Percentiles rank a stretch among this genome's conserved stretches.
Conservation (phyloP, 2,797 vertebrate genomes). For the Hippoglossus hippoglossus region DNA sequence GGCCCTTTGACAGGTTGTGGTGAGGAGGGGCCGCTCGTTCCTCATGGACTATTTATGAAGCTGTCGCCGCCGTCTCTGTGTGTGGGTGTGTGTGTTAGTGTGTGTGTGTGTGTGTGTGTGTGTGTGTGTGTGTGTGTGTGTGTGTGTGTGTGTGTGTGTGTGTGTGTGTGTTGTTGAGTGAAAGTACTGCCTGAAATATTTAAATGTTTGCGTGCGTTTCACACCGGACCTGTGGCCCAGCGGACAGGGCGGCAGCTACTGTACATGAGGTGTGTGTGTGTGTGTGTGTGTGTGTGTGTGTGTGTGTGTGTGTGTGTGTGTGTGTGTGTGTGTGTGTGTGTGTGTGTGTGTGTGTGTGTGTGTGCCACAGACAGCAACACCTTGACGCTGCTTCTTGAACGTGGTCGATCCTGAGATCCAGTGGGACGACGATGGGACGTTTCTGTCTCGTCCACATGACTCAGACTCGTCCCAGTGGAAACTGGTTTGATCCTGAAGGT, state of each 20-base stretch:
- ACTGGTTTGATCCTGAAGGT: too few species aligned
- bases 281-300: too few species aligned
- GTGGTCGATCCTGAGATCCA: too few species aligned
- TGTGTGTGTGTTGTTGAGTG: slow-evolving; percentile 35
- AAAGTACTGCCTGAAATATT: slow-evolving; percentile 82
- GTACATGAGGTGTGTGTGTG: slow-evolving; percentile 8
- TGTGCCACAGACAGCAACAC: too few species aligned
- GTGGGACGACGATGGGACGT: too few species aligned
- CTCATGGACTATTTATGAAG: slow-evolving; percentile 87
- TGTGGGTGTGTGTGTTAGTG: slow-evolving; percentile 16
- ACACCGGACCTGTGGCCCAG: slow-evolving; percentile 67
- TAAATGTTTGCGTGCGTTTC: slow-evolving; percentile 81
- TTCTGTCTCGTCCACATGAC: too few species aligned
- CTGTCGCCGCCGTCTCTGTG: slow-evolving; percentile 49
- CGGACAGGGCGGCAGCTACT: slow-evolving; percentile 19
- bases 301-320: too few species aligned
- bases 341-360: too few species aligned
- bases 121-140: slow-evolving; percentile 20
- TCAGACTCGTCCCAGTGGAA: too few species aligned
- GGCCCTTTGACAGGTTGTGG: slow-evolving; percentile 78
- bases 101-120: slow-evolving; percentile 20
- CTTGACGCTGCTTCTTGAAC: too few species aligned
- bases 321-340: too few species aligned
- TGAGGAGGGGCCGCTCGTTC: slow-evolving; percentile 72
- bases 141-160: slow-evolving; percentile 22